Evolutionary conservation across 2,888 invertebrate species (phyloP), one percentile per base, ranked within the genome.

Genomic region (Zonitis immaculata): DNA sequence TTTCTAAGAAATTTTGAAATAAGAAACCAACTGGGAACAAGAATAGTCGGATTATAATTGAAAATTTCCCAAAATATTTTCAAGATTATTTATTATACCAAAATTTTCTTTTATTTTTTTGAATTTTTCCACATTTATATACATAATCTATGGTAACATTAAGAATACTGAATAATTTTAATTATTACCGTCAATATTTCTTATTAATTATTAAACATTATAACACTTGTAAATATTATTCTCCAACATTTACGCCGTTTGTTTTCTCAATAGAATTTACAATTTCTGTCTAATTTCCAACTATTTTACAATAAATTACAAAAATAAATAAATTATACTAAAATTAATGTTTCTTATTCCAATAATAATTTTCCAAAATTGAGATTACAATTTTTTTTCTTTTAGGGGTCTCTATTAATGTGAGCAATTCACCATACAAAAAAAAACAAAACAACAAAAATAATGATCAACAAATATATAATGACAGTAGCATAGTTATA

Each of bases 91-190:
- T 66, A 66, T 71, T 71, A 39, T 39, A 69, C 69, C 68, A 70
- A 73, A 72, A 72, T 66, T 56, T n/a, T n/a, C n/a, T n/a, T n/a
- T n/a, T n/a, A n/a, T n/a, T n/a, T n/a, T 59, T 60, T 65, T 62
- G 22, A 52, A 49, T 56, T 46, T 58, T 61, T 20, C 20, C 63
- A 69, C 66, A 68, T 68, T 63, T 67, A 69, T 66, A 62, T 70
- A 71, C 70, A 68, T 61, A 63, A 39, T 20, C 39, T 11, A 67
- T 73, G 73, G 73, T 75, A 74, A 75, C 73, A 74, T 74, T 72
- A 73, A 70, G 73, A 74, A 74, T 75, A 75, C 74, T 75, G 74
- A 69, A 69, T 71, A 71, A 71, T 71, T 69, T 70, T 70, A 66
- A 69, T 62, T 66, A 68, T 59, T 56, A 56, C 53, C 47, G 56